Evolutionary conservation across 2,888 invertebrate genomes (phyloP).

Genomic region (Drosophila greeni): DNA sequence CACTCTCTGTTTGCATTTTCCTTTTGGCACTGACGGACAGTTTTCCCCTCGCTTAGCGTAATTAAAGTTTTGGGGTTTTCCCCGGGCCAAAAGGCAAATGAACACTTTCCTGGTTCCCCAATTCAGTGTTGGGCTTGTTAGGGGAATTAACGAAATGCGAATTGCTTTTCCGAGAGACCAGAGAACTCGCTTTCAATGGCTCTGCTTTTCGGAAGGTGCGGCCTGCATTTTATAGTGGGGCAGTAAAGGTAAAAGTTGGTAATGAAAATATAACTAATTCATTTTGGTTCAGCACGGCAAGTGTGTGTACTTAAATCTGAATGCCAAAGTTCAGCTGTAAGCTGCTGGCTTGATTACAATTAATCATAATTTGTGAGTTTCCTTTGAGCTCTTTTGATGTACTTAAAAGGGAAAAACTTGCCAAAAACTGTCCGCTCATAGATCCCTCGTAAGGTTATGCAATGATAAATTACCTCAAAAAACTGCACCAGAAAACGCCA

Average conservation of each 20-base stretch:
- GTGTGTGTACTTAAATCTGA: not conserved
- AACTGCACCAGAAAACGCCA: conserved; percentile 22
- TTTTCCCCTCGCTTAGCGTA: conserved; percentile 53
- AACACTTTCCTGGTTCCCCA: conserved; percentile 18
- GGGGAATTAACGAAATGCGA: conserved; percentile 24
- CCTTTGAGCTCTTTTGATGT: not conserved
- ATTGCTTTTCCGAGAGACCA: conserved; percentile 11
- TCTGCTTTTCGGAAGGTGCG: conserved; percentile 7
- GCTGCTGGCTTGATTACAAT: conserved; percentile 4
- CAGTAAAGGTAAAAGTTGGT: conserved; percentile 6
- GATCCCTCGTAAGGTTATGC: conserved; percentile 15
- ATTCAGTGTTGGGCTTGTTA: conserved; percentile 10
- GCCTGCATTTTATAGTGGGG: not conserved
- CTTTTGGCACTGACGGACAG: conserved; percentile 20
- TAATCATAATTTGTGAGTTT: conserved; percentile 6
- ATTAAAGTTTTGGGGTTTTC: conserved; percentile 57
- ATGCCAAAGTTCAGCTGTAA: not conserved
- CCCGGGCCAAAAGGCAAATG: conserved; percentile 23
- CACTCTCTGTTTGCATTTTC: conserved; percentile 44
- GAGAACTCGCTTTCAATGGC: conserved; percentile 2
- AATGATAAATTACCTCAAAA: conserved; percentile 46
- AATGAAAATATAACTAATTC: conserved; percentile 14
- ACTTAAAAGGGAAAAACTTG: conserved; percentile 14
- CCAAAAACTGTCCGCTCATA: conserved; percentile 17
- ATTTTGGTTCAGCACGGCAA: conserved; percentile 1